phyloP scores from a whole-genome alignment of 2,113 vertebrate genomes.

The Glaucomys volans region DNA sequence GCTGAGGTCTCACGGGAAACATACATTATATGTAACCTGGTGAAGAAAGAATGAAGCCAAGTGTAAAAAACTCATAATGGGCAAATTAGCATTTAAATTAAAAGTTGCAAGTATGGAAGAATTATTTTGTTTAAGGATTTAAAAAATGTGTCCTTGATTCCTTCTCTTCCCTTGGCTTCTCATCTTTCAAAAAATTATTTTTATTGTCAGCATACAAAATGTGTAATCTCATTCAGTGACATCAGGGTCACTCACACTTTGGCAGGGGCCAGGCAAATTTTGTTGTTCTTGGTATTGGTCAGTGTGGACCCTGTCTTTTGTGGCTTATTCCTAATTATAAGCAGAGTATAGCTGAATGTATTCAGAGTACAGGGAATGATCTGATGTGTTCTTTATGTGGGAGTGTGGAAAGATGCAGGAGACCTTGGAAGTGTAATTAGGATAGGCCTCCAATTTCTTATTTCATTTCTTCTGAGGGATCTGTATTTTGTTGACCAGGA shows the following conservation, averaged over 20 bases:
- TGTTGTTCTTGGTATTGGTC: background rate
- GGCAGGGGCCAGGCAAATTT: background rate
- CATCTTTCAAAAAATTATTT: background rate
- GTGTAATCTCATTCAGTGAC: background rate
- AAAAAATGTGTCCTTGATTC: slow-evolving; percentile 2
- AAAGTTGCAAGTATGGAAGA: slow-evolving; percentile 42
- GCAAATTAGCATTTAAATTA: slow-evolving; percentile 65
- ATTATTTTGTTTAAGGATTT: slow-evolving; percentile 36
- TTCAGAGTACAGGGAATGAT: background rate
- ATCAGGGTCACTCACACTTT: background rate
- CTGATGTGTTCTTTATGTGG: background rate
- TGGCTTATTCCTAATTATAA: background rate
- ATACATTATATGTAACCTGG: background rate
- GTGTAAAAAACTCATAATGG: slow-evolving; percentile 24
- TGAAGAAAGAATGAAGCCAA: slow-evolving; percentile 5
- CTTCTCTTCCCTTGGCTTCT: background rate
- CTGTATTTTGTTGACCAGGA: background rate
- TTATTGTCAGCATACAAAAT: background rate
- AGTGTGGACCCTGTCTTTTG: background rate
- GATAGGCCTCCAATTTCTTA: background rate
- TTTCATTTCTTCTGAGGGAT: background rate
- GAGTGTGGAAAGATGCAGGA: background rate
- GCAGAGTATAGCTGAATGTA: background rate
- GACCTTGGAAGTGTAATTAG: background rate
- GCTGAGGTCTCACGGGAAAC: background rate